Conservation (phyloP, 2,888 invertebrate genomes). For the Baronia brevicornis region DNA sequence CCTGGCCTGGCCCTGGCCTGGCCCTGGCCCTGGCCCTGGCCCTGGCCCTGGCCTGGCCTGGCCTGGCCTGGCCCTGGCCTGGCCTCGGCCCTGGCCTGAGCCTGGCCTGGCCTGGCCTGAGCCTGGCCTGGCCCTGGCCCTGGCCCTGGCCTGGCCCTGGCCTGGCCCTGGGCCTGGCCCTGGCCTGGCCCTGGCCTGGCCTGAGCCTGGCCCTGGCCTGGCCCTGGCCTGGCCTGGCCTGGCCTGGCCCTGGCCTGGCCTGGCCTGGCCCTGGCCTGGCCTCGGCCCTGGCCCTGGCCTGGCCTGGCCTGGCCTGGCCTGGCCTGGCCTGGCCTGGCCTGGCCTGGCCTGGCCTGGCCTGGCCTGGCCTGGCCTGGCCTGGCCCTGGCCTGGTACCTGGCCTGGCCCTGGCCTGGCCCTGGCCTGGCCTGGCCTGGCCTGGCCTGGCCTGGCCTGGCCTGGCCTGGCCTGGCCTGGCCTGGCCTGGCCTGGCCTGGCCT, state of each 20-base stretch:
- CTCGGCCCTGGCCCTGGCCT: conserved; percentile 13
- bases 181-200: conserved; percentile 14
- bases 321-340: conserved; percentile 14
- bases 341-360: conserved; percentile 13
- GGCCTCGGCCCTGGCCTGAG: conserved; percentile 1
- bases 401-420: conserved; percentile 10
- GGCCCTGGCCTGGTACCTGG: conserved; percentile 10
- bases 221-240: conserved; percentile 14
- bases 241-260: conserved; percentile 25
- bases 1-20: conserved; percentile 10
- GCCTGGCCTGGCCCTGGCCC: conserved; percentile 11
- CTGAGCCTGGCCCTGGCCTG: conserved; percentile 16
- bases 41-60: conserved; percentile 11
- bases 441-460: conserved; percentile 12
- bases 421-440: conserved; percentile 11
- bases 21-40: conserved; percentile 9
- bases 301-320: conserved; percentile 13
- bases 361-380: conserved; percentile 11
- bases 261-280: conserved; percentile 10
- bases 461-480: conserved; percentile 14
- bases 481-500: conserved; percentile 13
- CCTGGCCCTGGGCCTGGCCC: conserved; percentile 16
- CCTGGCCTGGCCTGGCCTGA: conserved; percentile 7
- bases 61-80: conserved; percentile 14
- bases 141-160: conserved; percentile 6